Base-by-base conservation (phyloP, 1,140 invertebrate species). In the Ceratoteleas bidentatus region DNA sequence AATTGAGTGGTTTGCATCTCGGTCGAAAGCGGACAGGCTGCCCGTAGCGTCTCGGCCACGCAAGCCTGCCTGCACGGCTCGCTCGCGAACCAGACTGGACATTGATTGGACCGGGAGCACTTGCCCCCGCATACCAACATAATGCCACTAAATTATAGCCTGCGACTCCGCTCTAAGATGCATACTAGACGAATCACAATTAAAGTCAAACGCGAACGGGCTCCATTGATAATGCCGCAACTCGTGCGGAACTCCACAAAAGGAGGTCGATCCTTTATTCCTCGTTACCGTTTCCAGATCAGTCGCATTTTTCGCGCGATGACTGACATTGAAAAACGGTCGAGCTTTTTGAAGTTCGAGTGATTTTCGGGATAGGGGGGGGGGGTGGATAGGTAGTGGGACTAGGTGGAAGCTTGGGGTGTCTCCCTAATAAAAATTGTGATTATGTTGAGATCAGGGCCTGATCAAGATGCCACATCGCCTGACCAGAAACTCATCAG, bases 1-100 rank as follows among this genome's bases (percentile, higher is more conserved):
- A 90, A 90, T 90, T 90, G 89, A 90, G 88, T 88, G 87, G 87
- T 90, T 90, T 88, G 88, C 86, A 88, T 90, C 87, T 85, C 81
- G 83, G 76, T 78, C 74, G 77, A 68, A 75, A 66, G 64, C 56
- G 70, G 77, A 84, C 81, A 68, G 73, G 54, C 50, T 83, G 80
- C 79, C 69, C 82, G 57, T 81, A 84, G 83, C 83, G 65, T 70
- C 24, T 24, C 61, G 64, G 73, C 66, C 83, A 85, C 75, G 73
- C 79, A 81, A 84, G 40, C 64, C 62, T 64, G 61, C 57, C 38
- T 62, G 43, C 47, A 10, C 43, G 36, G 65, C 32, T 52, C 47
- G 61, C 53, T 62, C 40, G 73, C 72, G 66, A 78, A 68, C 43
- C 77, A 56, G 66, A 56, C 78, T 81, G 77, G 81, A 87, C 88